Evolutionary conservation across 1,140 invertebrate species (phyloP), one percentile per base, ranked within the genome.

Genomic region (Rhopalosiphum padi): DNA sequence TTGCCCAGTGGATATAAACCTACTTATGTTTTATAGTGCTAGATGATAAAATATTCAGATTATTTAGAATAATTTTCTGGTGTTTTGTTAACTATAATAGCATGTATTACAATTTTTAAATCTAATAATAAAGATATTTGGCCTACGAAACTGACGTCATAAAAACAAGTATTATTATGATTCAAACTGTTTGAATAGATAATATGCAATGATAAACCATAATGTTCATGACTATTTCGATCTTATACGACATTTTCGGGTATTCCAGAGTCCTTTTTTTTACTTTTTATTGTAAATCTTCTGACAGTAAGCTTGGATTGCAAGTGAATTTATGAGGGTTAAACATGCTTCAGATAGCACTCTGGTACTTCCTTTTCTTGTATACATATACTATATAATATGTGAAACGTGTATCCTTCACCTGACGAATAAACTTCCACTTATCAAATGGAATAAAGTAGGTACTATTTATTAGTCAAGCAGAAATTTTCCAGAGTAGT

Each of bases 281-380:
- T 46, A 37, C 41, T 90, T 90, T 90, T 90, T 68, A 68, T 48
- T 37, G 55, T 68, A 68, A 55, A 68, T 90, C 89, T 90, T 21
- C 15, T 90, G 89, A 90, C 89, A 68, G 89, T 90, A 90, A 90
- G 53, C 89, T 68, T 41, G 53, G 89, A 90, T 90, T 60, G 25
- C 55, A 21, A 43, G 53, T 68, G 89, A 90, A 90, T 90, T 90
- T 90, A 90, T 90, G 53, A 90, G 89, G 89, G 89, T 68, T 90
- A 68, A 90, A 90, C 53, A 90, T 60, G 89, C 89, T 90, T 68
- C 37, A 90, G 89, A 68, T 90, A 68, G 55, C 89, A 90, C 55
- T 90, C 37, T 68, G 55, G 25, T 43, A 90, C 89, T 68, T 60
- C 53, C 89, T 90, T n/a, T 90, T n/a, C 89, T 90, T 43, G 89